Evolutionary conservation across 2,113 vertebrate genomes (phyloP), one percentile per base, ranked within the genome.

Genomic region (Eulemur rufifrons): DNA sequence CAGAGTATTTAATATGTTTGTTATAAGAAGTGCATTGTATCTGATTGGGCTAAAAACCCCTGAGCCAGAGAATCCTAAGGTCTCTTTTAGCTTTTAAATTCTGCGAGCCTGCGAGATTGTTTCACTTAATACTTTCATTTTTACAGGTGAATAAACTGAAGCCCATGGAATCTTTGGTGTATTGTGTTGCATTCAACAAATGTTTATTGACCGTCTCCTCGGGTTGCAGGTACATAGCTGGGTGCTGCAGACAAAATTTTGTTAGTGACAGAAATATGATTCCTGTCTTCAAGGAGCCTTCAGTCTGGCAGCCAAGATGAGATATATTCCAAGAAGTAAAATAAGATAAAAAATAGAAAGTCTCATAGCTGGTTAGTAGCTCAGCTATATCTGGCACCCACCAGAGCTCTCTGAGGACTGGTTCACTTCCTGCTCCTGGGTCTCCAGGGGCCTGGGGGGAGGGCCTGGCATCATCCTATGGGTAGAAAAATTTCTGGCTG

Each of bases 21-120:
- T 80, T 37, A 52, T 37, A 20, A 18, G 59, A 54, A 80, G 77
- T 78, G 21, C 61, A 34, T 42, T 77, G 34, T 84, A 71, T 85
- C n/a, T 89, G 61, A 66, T 17, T 74, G 56, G 45, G 23, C 47
- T 54, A 61, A 85, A 89, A 95, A 56, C 45, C 29, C 54, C 23
- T 34, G 13, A 56, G 11, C 59, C 59, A 42, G 47, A 68, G 68
- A 20, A 74, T 69, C 71, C n/a, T 61, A 61, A 52, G 5, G 0
- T 89, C 45, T 37, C 54, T 89, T 86, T 89, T 80, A 45, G 66
- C 52, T 85, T 93, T 56, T 64, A 89, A 71, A 50, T 90, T 64
- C 63, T 66, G 15, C 47, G 15, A 37, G 42, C 23, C 6, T 84
- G 14, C 85, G 42, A 63, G 63, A 73, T 56, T 47, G 39, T 77